Conservation (phyloP, 2,888 invertebrate genomes). For the Diarsia dahlii region DNA sequence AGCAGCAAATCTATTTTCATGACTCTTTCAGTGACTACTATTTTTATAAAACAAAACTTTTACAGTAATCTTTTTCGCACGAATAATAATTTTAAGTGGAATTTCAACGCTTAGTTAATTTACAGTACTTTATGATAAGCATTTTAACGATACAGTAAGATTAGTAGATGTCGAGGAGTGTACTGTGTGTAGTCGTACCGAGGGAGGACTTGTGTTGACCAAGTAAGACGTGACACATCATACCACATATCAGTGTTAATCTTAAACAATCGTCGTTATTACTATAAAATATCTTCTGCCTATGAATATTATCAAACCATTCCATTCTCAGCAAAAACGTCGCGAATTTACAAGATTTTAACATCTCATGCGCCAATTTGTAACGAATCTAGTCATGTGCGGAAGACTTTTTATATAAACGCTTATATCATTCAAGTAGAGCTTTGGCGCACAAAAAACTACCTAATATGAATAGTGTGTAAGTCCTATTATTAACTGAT, state of each 20-base stretch:
- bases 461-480: conserved; percentile 82
- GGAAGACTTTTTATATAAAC: conserved; percentile 68
- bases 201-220: conserved; percentile 73
- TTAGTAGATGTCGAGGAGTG: conserved; percentile 63
- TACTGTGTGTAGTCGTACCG: conserved; percentile 12
- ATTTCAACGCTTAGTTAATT: conserved; percentile 59
- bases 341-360: conserved; percentile 22
- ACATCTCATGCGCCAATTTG: conserved; percentile 53
- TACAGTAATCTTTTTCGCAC: conserved; percentile 66
- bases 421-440: conserved; percentile 86
- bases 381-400: conserved; percentile 68
- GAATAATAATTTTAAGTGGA: conserved; percentile 60
- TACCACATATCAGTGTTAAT: conserved; percentile 88
- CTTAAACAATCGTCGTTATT: conserved; percentile 76
- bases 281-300: conserved; percentile 72
- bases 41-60: conserved; percentile 70
- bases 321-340: conserved; percentile 13
- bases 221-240: conserved; percentile 89
- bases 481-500: conserved; percentile 86
- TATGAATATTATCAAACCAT: conserved; percentile 57
- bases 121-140: conserved; percentile 54
- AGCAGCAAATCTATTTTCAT: conserved; percentile 69
- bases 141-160: conserved; percentile 57
- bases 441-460: conserved; percentile 88
- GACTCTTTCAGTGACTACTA: conserved; percentile 69